Evolutionary conservation across 1,140 invertebrate genomes (phyloP).

Genomic region (Trissolcus basalis): DNA sequence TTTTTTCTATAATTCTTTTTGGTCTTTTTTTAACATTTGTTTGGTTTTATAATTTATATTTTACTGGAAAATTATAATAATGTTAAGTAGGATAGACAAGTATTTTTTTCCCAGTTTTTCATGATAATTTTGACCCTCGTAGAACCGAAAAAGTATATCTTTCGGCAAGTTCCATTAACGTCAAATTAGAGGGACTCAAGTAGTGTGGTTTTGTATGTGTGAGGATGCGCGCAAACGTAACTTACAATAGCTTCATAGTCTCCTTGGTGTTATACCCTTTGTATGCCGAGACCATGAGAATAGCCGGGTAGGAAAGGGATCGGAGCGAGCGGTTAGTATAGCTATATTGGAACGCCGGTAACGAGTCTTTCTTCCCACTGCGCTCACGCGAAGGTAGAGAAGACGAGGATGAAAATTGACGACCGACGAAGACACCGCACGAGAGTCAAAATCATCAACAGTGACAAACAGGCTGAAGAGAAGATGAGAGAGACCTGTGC

Average conservation of each 20-base stretch:
- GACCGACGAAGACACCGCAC: conserved; percentile 15
- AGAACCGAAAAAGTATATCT: not conserved
- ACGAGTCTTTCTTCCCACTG: conserved; percentile 61
- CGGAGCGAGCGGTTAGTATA: conserved; percentile 44
- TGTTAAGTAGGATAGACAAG: too few relatives aligned
- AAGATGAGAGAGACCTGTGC: conserved; percentile 63
- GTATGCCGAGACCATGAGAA: conserved; percentile 45
- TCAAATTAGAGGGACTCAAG: conserved; percentile 14
- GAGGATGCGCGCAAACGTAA: conserved; percentile 23
- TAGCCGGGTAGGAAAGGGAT: conserved; percentile 32
- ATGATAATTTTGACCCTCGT: not conserved
- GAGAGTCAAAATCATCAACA: conserved; percentile 11
- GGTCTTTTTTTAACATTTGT: too few relatives aligned
- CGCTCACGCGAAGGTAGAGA: conserved; percentile 2
- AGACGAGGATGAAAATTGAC: conserved; percentile 14
- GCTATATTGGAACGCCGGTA: conserved; percentile 60
- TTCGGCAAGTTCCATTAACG: too few relatives aligned
- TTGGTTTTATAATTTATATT: too few relatives aligned
- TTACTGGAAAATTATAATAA: too few relatives aligned
- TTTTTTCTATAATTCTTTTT: too few relatives aligned
- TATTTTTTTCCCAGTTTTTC: too few relatives aligned
- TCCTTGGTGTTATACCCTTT: conserved; percentile 57
- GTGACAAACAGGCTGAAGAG: conserved; percentile 25
- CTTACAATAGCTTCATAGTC: conserved; percentile 45
- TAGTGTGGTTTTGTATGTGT: not conserved